Evolutionary conservation across 2,888 invertebrate species (phyloP).

Genomic region (Drosophila borborema): DNA sequence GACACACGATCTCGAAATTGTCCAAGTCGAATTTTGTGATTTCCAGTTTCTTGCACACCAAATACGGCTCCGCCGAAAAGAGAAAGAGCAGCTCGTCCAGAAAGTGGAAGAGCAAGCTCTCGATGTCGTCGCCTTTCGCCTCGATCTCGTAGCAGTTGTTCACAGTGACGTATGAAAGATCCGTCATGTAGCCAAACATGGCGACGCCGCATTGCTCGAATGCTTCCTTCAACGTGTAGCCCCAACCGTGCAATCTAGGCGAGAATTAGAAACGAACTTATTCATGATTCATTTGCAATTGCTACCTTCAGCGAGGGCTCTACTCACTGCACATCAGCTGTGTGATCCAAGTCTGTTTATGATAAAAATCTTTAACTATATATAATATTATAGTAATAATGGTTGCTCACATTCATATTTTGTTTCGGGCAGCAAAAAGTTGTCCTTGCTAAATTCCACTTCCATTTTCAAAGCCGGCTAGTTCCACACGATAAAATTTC

Average conservation of each 20-base stretch:
- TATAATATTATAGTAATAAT: slow-evolving; percentile 40
- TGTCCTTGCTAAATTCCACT: slow-evolving; percentile 87
- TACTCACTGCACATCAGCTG: slow-evolving; percentile 99
- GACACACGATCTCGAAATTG: slow-evolving; percentile 92
- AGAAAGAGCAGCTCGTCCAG: slow-evolving; percentile 97
- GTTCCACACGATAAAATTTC: slow-evolving; percentile 31
- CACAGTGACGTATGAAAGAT: slow-evolving; percentile 93
- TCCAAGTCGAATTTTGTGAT: slow-evolving; percentile 94
- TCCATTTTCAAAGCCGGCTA: slow-evolving; percentile 74
- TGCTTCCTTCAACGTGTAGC: slow-evolving; percentile 92
- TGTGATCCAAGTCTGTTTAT: slow-evolving; percentile 95
- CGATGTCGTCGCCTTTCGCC: slow-evolving; percentile 95
- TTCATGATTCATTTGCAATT: neutral
- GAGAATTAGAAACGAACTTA: neutral
- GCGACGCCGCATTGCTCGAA: slow-evolving; percentile 98
- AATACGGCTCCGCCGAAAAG: slow-evolving; percentile 95
- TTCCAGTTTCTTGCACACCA: slow-evolving; percentile 94
- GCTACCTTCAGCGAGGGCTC: slow-evolving; percentile 22
- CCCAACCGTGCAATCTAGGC: slow-evolving; percentile 95
- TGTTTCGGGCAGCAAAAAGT: slow-evolving; percentile 88
- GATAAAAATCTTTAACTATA: neutral
- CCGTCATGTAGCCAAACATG: slow-evolving; percentile 99
- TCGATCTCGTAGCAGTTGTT: slow-evolving; percentile 92
- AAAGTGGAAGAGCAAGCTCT: slow-evolving; percentile 95
- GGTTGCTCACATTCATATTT: slow-evolving; percentile 93